Base-by-base conservation (phyloP, 1,140 invertebrate genomes). In the Hirudo medicinalis region DNA sequence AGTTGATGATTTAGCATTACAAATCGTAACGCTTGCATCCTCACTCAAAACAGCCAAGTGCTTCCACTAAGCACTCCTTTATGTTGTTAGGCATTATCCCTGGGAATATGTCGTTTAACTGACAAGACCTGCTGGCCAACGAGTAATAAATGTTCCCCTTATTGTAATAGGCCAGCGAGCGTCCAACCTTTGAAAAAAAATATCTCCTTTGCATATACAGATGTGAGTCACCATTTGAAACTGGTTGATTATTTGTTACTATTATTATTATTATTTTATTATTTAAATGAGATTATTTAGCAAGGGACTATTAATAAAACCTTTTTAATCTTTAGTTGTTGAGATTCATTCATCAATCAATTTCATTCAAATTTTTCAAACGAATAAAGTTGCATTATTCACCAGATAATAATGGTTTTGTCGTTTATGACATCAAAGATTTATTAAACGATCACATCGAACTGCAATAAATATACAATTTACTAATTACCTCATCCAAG, bases 401-500 rank as follows among this genome's bases (percentile, higher is more conserved):
- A 36, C 32, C 32, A 36, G 2, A 3, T 36, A 36, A 36, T 36
- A 36, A 36, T 36, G 32, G 2, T 36, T 36, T 36, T 36, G 6
- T 36, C 6, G 6, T 3, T 6, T 6, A 36, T 36, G 32, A 36
- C 32, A 36, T 36, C 32, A 36, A 3, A 36, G 32, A 36, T 36
- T 36, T 36, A 36, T 36, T 36, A 36, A 36, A 36, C 6, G 6
- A 36, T 36, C 32, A 36, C 32, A 2, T 36, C 6, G 32, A 20
- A n/a, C n/a, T n/a, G 25, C 20, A 20, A 57, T 57, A 20, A 25
- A 57, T 9, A 57, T n/a, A 57, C 9, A 9, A 57, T 25, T n/a
- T 57, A 36, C 54, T n/a, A 57, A 20, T n/a, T 57, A 57, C 54
- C 54, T n/a, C 54, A 57, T 57, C 54, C 20, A 57, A 57, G 20